Conservation (phyloP, 2,888 invertebrate species). For the Erpobdella octoculata region DNA sequence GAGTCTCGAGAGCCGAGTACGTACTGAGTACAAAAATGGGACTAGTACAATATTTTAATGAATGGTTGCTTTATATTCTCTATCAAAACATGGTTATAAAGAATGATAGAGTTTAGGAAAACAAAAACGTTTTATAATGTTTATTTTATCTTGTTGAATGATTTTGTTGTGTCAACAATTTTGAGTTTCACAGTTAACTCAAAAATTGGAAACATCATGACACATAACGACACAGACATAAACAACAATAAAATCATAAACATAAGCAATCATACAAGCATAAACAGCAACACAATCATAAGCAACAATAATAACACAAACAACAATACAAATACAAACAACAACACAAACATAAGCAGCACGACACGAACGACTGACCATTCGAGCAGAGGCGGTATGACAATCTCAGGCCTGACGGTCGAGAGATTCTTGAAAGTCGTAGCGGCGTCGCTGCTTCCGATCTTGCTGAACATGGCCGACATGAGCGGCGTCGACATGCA, state of each 20-base stretch:
- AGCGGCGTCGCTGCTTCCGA: conserved; percentile 60
- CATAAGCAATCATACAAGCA: not conserved
- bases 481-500: conserved; percentile 66
- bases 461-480: conserved; percentile 71
- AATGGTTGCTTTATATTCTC: not conserved
- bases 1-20: conserved; percentile 70
- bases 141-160: too few species aligned
- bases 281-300: not conserved
- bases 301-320: not conserved
- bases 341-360: not conserved
- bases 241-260: not conserved
- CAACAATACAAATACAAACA: not conserved
- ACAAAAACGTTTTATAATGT: too few species aligned
- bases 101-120: not conserved
- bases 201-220: too few species aligned
- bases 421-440: conserved; percentile 69
- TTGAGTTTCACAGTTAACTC: too few species aligned
- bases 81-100: not conserved
- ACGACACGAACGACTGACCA: conserved; percentile 56
- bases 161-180: too few species aligned
- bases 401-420: conserved; percentile 69
- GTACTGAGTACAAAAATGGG: conserved; percentile 54
- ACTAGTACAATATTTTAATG: not conserved
- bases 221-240: too few species aligned
- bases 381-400: conserved; percentile 75